Conservation (phyloP, 2,797 vertebrate species). For the Hypotaenidia okinawae region DNA sequence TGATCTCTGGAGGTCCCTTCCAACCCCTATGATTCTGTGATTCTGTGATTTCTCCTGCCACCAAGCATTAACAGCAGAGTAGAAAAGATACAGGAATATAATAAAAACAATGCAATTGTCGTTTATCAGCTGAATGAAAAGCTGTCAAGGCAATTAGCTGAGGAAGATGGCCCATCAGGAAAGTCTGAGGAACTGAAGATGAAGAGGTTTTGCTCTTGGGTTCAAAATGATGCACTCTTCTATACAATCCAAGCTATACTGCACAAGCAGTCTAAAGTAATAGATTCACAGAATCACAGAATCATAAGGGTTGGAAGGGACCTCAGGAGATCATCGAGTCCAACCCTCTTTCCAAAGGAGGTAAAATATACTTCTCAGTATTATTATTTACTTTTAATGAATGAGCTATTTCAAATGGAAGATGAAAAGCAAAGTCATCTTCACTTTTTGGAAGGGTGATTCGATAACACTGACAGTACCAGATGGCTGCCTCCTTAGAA, state of each 20-base stretch:
- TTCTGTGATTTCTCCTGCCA: background rate
- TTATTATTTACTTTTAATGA: background rate
- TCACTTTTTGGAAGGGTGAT: background rate
- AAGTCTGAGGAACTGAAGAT: background rate
- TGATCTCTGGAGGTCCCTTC: too few species aligned
- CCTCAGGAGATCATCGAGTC: too few species aligned
- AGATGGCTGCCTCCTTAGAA: background rate
- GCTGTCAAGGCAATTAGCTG: background rate
- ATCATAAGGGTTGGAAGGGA: too few species aligned
- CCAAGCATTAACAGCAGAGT: background rate
- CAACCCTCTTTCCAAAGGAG: too few species aligned
- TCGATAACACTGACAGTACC: background rate
- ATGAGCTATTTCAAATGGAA: background rate
- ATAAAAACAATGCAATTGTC: slow-evolving; percentile 40
- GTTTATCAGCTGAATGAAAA: slow-evolving; percentile 31
- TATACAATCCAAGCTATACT: background rate
- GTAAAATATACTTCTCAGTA: background rate
- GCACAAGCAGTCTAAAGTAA: too few species aligned
- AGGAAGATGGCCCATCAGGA: background rate
- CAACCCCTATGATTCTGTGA: too few species aligned
- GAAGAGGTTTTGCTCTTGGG: background rate
- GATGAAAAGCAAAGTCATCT: background rate
- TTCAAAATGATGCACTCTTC: background rate
- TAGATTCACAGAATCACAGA: too few species aligned
- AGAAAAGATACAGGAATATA: background rate